Conservation (phyloP, 1,140 invertebrate genomes). For the Ditylenchus dipsaci region DNA sequence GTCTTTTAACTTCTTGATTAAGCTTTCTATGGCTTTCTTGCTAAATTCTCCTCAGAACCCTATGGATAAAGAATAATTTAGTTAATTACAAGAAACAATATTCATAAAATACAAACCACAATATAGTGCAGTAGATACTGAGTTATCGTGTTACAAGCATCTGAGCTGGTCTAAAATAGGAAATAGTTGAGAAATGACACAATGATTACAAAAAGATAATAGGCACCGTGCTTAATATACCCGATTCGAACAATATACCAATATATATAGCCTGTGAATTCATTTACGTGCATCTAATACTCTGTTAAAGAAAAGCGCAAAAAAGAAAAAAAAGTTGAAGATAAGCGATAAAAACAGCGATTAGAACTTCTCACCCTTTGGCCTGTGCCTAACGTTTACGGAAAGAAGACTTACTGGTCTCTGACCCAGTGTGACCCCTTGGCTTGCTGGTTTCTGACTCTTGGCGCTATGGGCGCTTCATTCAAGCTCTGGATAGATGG, state of each 20-base stretch:
- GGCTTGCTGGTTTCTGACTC: background rate
- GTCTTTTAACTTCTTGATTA: slow-evolving; percentile 66
- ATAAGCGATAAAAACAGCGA: no score
- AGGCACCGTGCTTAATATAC: no score
- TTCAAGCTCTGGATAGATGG: background rate
- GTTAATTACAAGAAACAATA: background rate
- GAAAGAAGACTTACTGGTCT: background rate
- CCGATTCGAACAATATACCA: no score
- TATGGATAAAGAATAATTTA: slow-evolving; percentile 20
- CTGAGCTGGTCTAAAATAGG: slow-evolving; percentile 26
- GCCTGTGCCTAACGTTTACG: no score
- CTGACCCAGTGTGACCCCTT: background rate
- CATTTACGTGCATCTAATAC: no score
- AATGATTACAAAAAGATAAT: no score
- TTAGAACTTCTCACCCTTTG: no score
- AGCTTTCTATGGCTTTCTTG: slow-evolving; percentile 56
- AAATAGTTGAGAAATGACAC: background rate
- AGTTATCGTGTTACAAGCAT: slow-evolving; percentile 39
- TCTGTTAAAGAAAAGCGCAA: no score
- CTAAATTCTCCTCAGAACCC: slow-evolving; percentile 49
- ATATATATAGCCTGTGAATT: no score
- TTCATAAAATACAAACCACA: slow-evolving; percentile 29
- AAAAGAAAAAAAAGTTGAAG: no score
- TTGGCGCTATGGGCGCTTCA: background rate
- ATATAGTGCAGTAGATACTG: slow-evolving; percentile 39